Conservation (phyloP, 2,797 vertebrate species). For the Fistularia tabacaria region DNA sequence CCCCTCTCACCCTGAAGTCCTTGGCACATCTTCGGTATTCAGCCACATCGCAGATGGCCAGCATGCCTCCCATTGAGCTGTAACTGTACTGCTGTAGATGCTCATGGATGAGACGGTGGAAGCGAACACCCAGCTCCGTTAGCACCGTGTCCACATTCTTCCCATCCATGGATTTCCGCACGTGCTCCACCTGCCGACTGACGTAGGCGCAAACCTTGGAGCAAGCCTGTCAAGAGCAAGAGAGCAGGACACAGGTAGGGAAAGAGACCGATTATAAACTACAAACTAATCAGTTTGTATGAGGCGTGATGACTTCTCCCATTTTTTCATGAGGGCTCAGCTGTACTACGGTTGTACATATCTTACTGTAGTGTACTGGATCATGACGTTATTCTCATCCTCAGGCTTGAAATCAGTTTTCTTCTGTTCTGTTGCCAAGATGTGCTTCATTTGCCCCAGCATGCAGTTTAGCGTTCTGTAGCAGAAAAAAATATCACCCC, state of each 20-base stretch:
- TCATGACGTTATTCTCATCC: conserved; percentile 97
- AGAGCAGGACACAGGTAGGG: conserved; percentile 2
- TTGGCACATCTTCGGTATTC: conserved; percentile 97
- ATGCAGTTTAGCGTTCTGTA: conserved; percentile 97
- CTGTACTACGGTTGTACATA: background rate
- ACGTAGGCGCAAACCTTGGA: conserved; percentile 94
- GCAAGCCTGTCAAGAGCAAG: conserved; percentile 81
- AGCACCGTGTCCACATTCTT: conserved; percentile 98
- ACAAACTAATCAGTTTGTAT: background rate
- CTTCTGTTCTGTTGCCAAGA: conserved; percentile 93
- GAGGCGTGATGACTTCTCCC: conserved; percentile 11
- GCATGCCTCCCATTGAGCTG: conserved; percentile 98
- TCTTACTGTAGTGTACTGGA: conserved; percentile 95
- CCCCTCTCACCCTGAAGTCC: conserved; percentile 88
- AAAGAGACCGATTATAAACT: background rate
- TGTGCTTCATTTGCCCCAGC: conserved; percentile 98
- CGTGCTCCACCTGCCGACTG: conserved; percentile 93
- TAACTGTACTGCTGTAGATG: conserved; percentile 98
- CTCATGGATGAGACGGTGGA: conserved; percentile 95
- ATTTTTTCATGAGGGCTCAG: conserved; percentile 23
- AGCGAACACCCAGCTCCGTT: conserved; percentile 93
- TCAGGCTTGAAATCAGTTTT: conserved; percentile 99
- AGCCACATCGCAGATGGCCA: conserved; percentile 97
- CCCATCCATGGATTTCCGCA: conserved; percentile 96
- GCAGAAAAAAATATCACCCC: background rate